phyloP scores from a whole-genome alignment of 2,797 vertebrate genomes.

The Leptodactylus fallax region DNA sequence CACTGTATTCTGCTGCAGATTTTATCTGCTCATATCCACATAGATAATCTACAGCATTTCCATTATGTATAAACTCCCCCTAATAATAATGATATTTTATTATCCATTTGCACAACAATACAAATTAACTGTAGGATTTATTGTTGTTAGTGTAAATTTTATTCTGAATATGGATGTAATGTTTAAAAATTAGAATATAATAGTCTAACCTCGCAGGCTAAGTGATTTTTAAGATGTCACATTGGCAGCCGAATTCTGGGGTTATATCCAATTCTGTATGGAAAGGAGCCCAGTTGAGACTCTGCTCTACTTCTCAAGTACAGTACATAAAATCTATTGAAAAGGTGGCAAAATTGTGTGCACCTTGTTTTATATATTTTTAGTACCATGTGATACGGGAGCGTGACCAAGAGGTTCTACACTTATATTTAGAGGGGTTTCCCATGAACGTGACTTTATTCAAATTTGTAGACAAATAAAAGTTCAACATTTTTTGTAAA shows the following conservation, averaged over 20 bases:
- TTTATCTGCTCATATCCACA: too few species aligned
- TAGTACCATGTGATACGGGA: background rate
- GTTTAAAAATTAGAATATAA: background rate
- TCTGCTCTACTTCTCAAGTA: background rate
- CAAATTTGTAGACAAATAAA: too few species aligned
- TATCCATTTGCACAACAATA: background rate
- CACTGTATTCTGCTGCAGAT: too few species aligned
- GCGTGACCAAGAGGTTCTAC: background rate
- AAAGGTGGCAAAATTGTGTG: background rate
- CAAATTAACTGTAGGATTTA: background rate
- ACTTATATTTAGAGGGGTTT: background rate
- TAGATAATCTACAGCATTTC: too few species aligned
- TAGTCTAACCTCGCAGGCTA: background rate
- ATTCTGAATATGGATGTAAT: background rate
- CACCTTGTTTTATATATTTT: background rate
- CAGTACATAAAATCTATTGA: background rate
- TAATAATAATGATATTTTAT: too few species aligned
- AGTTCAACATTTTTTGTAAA: too few species aligned
- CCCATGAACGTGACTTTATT: too few species aligned
- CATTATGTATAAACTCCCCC: too few species aligned
- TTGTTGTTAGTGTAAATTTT: background rate
- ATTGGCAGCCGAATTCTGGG: slow-evolving; percentile 1
- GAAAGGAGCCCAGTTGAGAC: background rate
- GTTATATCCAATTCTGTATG: background rate
- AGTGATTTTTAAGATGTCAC: background rate